A percentile compares a stretch with the other conserved stretches of the same genome.
These are phyloP conservation scores for Bostrychus sinensis DNA, from an alignment of 2,113 vertebrate genomes.

Conservation along the genomic window DNA sequence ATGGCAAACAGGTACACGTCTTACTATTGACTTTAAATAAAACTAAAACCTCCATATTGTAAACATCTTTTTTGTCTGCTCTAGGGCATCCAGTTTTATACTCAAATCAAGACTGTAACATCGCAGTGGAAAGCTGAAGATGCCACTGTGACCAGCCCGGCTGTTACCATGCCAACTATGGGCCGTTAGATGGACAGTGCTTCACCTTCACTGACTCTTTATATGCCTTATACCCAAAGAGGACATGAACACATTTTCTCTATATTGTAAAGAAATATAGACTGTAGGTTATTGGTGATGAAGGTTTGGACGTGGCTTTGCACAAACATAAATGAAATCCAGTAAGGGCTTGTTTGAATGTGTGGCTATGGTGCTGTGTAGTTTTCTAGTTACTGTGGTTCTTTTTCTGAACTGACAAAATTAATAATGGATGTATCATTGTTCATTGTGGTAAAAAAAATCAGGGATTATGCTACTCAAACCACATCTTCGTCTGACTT, in stretches of 20 bases:
- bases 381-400: neutral
- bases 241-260: neutral
- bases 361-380: slow-evolving; percentile 2
- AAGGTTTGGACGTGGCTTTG: slow-evolving; percentile 9
- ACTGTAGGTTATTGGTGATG: slow-evolving; percentile 1
- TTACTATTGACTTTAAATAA: neutral
- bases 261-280: neutral
- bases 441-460: slow-evolving; percentile 1
- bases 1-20: slow-evolving; percentile 88
- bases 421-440: neutral
- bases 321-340: slow-evolving; percentile 4
- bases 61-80: neutral
- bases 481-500: slow-evolving; percentile 30
- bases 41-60: neutral
- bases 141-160: slow-evolving; percentile 86
- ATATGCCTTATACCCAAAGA: slow-evolving; percentile 36
- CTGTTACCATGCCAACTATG: slow-evolving; percentile 98
- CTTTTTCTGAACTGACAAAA: slow-evolving; percentile 5
- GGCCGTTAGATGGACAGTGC: slow-evolving; percentile 81
- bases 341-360: neutral
- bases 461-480: slow-evolving; percentile 12
- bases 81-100: slow-evolving; percentile 97
- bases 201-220: slow-evolving; percentile 29
- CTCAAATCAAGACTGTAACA: slow-evolving; percentile 95
- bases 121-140: slow-evolving; percentile 99